Base-by-base conservation (phyloP, 2,888 invertebrate genomes). In the Arctia plantaginis region DNA sequence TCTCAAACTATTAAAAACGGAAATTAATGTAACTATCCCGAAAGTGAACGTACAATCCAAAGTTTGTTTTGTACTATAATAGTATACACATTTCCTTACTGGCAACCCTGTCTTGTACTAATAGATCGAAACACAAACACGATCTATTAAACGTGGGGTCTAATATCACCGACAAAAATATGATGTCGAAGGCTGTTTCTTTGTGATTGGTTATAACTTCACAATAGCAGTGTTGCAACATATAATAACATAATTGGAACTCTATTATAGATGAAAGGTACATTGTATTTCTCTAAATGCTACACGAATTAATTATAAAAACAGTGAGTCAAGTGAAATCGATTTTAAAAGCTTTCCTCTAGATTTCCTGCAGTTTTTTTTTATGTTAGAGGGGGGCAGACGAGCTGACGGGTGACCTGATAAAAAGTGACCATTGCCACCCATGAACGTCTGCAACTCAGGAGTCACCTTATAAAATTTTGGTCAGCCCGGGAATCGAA, bases 211-310 rank as follows among this genome's bases (percentile, higher is more conserved):
- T 59, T 59, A n/a, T 3, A 69, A 35, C 8, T n/a, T 27, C n/a
- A 59, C 27, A 35, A 47, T 55, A 77, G 59, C 68, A 41, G 47
- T 75, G 68, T 77, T 75, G 71, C 68, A 65, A 78, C 68, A 71
- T 41, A 72, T 27, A 66, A 20, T 0, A 39, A 66, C 66, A 51
- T 51, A 55, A 18, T 77, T 74, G 64, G 66, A 77, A 79, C 77
- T 75, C 69, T 66, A 79, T 70, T 68, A 27, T 12, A 69, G 20
- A 13, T 20, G 2, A 30, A 30, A 30, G 7, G 18, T 30, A 18
- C 6, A 62, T 27, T 27, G n/a, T 4, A 27, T 23, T 55, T n/a
- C n/a, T 55, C 4, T 1, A 51, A 51, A 23, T 51, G 23, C 6
- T 35, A 35, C 35, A 35, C 3, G 35, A 35, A 35, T 35, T 35